Base-by-base conservation (phyloP, 2,113 vertebrate species). In the Elaphurus davidianus region DNA sequence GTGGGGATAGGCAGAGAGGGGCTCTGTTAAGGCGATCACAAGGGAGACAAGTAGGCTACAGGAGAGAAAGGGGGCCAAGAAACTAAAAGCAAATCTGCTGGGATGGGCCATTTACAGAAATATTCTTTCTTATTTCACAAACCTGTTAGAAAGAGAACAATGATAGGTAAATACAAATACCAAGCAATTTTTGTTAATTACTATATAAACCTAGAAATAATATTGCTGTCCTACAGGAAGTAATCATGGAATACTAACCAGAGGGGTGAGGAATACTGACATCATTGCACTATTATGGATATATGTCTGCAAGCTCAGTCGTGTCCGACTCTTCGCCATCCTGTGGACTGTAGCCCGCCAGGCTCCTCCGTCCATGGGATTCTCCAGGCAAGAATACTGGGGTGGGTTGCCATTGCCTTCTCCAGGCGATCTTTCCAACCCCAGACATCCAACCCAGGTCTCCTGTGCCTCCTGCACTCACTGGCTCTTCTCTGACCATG, bases 241-340 rank as follows among this genome's bases (percentile, higher is more conserved):
- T 14, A 87, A 36, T 59, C 71, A 52, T n/a, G n/a, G 6, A 45
- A 47, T 28, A 55, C 13, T 55, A 54, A 43, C 10, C 67, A 54
- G 54, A 76, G 45, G 16, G 6, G 43, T 82, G 36, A 93, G 4
- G 93, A 90, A 55, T 55, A 55, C 40, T 78, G 82, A 30, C 21
- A 59, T 11, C 30, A 27, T 14, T 67, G 28, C 11, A 78, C 40
- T 62, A 50, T 47, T 87, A 74, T 13, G 83, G n/a, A 82, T 14
- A 1, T 17, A 7, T 40, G 71, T 76, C 21, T 76, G 40, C 23
- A 27, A 25, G 36, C 6, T 43, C 71, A 43, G 71, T 4, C 6
- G 21, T 76, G 36, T 76, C 36, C 0, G 2, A 43, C 36, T 43
- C 71, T 43, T 40, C 0, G 0, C 23, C 11, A 3, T 71, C 36